Percentiles rank a stretch among this genome's conserved stretches.
Conservation (phyloP, 2,888 invertebrate species). For the Archips crataeganus region DNA sequence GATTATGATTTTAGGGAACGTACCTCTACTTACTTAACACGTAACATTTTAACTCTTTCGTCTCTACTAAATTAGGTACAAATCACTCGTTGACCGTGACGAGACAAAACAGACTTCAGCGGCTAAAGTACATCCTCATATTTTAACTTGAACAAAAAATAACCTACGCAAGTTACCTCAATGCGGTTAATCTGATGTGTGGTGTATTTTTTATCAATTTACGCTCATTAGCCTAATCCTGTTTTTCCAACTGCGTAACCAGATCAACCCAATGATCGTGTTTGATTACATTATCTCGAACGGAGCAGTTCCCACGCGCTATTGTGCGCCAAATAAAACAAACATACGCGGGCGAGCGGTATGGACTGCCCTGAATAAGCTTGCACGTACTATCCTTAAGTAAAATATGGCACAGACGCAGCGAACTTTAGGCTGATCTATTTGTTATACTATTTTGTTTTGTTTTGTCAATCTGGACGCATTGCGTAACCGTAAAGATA, state of each 20-base stretch:
- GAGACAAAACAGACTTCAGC: background rate
- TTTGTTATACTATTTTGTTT: background rate
- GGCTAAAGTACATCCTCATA: background rate
- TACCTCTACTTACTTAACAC: background rate
- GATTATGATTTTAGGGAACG: no score
- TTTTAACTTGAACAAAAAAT: background rate
- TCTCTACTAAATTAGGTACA: background rate
- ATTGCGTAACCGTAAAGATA: no score
- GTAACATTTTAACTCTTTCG: background rate
- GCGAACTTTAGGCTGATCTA: conserved; percentile 6
- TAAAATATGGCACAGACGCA: conserved; percentile 4
- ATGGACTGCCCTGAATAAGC: conserved; percentile 27
- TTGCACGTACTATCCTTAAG: conserved; percentile 14
- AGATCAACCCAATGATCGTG: conserved; percentile 32
- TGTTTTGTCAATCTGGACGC: background rate
- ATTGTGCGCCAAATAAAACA: conserved; percentile 30
- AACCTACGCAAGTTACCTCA: conserved; percentile 1
- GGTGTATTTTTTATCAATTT: conserved; percentile 1
- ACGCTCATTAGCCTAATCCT: conserved; percentile 19
- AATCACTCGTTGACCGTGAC: background rate
- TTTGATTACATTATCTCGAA: conserved; percentile 38
- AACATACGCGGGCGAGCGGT: conserved; percentile 22
- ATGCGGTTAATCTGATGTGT: background rate
- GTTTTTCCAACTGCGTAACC: conserved; percentile 33
- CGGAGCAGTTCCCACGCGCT: conserved; percentile 28